Evolutionary conservation across 53 echinoderm and acorn worm species (phyloP).

Genomic region (Astropecten irregularis): DNA sequence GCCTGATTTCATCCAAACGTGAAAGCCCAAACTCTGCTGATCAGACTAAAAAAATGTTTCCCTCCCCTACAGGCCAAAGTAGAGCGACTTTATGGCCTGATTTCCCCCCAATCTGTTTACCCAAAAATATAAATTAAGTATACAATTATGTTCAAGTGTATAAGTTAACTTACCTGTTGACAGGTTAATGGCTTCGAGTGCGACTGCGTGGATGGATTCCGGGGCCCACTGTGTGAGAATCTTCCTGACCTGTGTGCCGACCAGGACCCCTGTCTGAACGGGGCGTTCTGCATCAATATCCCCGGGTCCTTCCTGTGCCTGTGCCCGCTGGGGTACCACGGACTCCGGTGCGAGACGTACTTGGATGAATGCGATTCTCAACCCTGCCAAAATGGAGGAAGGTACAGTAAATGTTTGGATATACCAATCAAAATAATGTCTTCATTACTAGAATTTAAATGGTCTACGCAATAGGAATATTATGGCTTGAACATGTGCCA

Average conservation of each 20-base stretch:
- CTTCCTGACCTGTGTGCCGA: constrained; percentile 15
- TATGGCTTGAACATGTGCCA: no score
- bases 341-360: constrained; percentile 27
- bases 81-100: no score
- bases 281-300: not conserved
- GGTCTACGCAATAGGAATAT: no score
- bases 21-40: no score
- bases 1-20: no score
- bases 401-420: no score
- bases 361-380: constrained; percentile 5
- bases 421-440: not conserved
- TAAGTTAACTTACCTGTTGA: no score
- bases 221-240: constrained; percentile 20
- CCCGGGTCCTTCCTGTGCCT: constrained; percentile 5
- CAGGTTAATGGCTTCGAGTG: constrained; percentile 14
- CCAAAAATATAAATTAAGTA: no score
- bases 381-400: constrained; percentile 37
- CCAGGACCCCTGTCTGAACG: constrained; percentile 3
- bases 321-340: constrained; percentile 25
- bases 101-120: no score
- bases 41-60: no score
- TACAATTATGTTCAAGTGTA: no score
- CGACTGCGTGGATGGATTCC: constrained; percentile 26
- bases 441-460: not conserved
- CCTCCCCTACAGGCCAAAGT: no score